These are phyloP conservation scores for Leucania comma DNA, from an alignment of 2,888 invertebrate genomes.

Conservation along the genomic window DNA sequence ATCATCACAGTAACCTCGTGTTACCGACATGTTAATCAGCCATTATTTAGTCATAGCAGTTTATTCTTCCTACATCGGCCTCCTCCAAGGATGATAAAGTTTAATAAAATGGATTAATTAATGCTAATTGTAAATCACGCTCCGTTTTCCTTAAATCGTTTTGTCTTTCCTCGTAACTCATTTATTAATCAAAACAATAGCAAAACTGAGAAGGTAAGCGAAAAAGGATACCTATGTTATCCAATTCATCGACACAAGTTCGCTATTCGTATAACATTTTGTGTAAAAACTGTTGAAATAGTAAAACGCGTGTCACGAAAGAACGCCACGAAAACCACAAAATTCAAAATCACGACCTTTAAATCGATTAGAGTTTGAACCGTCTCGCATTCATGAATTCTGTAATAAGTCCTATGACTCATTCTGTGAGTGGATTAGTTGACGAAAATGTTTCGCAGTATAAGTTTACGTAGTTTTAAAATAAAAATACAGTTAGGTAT, in stretches of 20 bases:
- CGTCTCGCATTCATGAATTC: conserved; percentile 42
- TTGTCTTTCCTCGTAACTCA: neutral
- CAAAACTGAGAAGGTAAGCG: conserved; percentile 3
- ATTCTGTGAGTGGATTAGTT: conserved; percentile 28
- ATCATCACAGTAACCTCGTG: conserved; percentile 34
- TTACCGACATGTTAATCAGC: conserved; percentile 29
- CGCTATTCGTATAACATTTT: neutral
- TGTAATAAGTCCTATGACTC: conserved; percentile 45
- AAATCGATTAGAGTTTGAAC: conserved; percentile 51
- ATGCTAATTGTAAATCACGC: conserved; percentile 7
- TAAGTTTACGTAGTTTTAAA: conserved; percentile 8
- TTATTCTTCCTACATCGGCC: conserved; percentile 28
- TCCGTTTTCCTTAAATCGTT: neutral
- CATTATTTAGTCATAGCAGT: conserved; percentile 24
- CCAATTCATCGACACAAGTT: neutral
- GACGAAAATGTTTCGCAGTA: conserved; percentile 25
- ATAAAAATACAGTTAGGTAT: conserved; percentile 1
- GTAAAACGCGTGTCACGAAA: conserved; percentile 6
- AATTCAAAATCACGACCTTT: conserved; percentile 41
- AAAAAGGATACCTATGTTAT: conserved; percentile 1
- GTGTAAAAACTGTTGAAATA: conserved; percentile 15
- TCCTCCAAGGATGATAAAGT: conserved; percentile 19
- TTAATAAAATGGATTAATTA: conserved; percentile 7
- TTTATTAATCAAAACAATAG: neutral
- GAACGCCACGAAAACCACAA: conserved; percentile 7